Evolutionary conservation across 2,113 vertebrate species (phyloP), one percentile per base, ranked within the genome.

Genomic region (Saguinus midas): DNA sequence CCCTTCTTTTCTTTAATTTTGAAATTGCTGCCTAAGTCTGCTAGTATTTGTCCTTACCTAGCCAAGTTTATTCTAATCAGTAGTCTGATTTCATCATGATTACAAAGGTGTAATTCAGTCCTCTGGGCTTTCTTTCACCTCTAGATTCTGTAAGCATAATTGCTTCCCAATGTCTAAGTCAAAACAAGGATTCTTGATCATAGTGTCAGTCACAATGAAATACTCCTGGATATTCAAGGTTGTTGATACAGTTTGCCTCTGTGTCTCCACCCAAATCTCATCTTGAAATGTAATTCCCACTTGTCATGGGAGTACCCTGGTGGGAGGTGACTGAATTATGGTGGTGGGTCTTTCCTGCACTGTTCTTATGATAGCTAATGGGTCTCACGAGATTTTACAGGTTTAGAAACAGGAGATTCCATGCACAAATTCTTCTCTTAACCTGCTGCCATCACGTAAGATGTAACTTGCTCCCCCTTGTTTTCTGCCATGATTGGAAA

Each of bases 181-280:
- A 86, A 93, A 92, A n/a, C 55, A 96, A 93, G 75, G 37, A 76
- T 95, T 23, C 58, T 88, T 94, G 73, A 93, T 78, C 12, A 37
- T 21, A 50, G 20, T 87, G 58, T 91, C 76, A 78, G 58, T 94
- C 57, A 68, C 52, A 86, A 6, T 91, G 88, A 93, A 95, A 88
- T 91, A 89, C 83, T 85, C 35, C 57, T 79, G 68, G 52, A 64
- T 75, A 82, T 75, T 93, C 79, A 83, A 45, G n/a, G 23, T 48
- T 78, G 61, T 64, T 64, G 61, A 14, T 32, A 64, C 2, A 5
- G 27, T 64, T 29, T 64, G 12, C 27, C 27, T 32, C 12, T 64
- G 12, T 32, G 61, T 64, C 61, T 12, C 12, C 27, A 64, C 27
- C 13, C 61, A 64, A 14, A 64, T 14, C 61, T 64, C 61, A 64